Evolutionary conservation across 2,113 vertebrate species (phyloP).

Genomic region (Eptesicus fuscus): DNA sequence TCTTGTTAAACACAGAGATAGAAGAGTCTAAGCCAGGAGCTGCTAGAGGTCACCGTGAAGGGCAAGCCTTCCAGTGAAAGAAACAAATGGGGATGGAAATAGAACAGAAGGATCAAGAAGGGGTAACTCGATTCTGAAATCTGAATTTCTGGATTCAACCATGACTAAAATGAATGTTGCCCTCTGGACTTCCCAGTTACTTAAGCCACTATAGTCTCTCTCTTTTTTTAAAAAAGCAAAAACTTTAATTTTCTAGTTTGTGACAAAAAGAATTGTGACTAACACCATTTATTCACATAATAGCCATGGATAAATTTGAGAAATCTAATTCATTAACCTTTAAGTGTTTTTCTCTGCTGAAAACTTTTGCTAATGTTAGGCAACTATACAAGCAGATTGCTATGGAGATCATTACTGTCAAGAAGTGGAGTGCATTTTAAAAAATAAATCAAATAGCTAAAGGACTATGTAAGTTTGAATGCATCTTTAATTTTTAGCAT

Average conservation of each 20-base stretch:
- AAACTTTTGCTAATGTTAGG: neutral
- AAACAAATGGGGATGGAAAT: neutral
- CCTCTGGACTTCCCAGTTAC: neutral
- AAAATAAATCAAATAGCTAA: neutral
- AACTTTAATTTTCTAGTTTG: neutral
- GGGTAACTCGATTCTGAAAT: neutral
- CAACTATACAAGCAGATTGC: neutral
- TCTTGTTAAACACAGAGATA: neutral
- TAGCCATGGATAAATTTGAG: neutral
- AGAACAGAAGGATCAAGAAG: neutral
- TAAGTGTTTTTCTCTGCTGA: slow-evolving; percentile 23
- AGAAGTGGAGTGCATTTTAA: neutral
- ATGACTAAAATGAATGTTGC: neutral
- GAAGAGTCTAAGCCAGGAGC: neutral
- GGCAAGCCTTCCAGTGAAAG: neutral
- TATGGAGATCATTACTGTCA: neutral
- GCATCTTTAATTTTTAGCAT: neutral
- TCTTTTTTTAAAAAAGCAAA: too few relatives aligned
- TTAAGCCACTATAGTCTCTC: neutral
- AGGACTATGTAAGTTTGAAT: neutral
- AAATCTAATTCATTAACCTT: slow-evolving; percentile 47
- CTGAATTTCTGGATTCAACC: neutral
- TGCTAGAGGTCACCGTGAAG: neutral
- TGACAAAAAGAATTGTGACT: slow-evolving; percentile 37
- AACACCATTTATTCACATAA: slow-evolving; percentile 29